Evolutionary conservation across 2,888 invertebrate species (phyloP).

Genomic region (Steromphala cineraria): DNA sequence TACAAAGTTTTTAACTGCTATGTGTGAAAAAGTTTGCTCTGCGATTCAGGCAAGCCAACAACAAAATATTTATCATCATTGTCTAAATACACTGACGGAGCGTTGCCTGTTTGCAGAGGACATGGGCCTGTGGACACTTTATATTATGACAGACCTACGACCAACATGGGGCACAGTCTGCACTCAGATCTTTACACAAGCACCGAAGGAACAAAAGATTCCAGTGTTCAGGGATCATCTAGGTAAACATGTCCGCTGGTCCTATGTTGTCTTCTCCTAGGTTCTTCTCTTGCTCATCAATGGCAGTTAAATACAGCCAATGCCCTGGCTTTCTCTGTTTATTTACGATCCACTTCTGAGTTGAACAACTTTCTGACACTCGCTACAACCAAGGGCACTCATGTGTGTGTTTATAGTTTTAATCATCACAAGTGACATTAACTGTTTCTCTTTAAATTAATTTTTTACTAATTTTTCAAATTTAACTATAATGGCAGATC

Average conservation of each 20-base stretch:
- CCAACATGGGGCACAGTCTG: background rate
- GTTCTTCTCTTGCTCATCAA: background rate
- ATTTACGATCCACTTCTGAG: background rate
- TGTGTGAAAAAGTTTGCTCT: slow-evolving; percentile 16
- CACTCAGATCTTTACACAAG: background rate
- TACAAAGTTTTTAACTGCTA: slow-evolving; percentile 20
- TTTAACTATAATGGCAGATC: too few relatives aligned
- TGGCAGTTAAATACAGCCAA: background rate
- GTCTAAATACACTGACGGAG: background rate
- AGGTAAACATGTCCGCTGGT: background rate
- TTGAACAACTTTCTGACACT: slow-evolving; percentile 14
- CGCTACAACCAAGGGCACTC: background rate
- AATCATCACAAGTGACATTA: background rate
- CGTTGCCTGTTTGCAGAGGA: background rate
- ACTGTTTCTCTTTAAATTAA: too few relatives aligned
- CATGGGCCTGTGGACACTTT: slow-evolving; percentile 6
- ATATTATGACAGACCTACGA: slow-evolving; percentile 6
- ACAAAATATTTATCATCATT: slow-evolving; percentile 13
- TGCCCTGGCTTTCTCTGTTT: background rate
- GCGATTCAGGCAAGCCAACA: background rate
- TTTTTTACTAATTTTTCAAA: too few relatives aligned
- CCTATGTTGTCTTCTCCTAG: background rate
- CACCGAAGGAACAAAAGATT: slow-evolving; percentile 2
- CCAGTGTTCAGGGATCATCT: background rate
- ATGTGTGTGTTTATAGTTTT: background rate